Conservation (phyloP, 2,888 invertebrate species). For the Lamellibrachia columna region DNA sequence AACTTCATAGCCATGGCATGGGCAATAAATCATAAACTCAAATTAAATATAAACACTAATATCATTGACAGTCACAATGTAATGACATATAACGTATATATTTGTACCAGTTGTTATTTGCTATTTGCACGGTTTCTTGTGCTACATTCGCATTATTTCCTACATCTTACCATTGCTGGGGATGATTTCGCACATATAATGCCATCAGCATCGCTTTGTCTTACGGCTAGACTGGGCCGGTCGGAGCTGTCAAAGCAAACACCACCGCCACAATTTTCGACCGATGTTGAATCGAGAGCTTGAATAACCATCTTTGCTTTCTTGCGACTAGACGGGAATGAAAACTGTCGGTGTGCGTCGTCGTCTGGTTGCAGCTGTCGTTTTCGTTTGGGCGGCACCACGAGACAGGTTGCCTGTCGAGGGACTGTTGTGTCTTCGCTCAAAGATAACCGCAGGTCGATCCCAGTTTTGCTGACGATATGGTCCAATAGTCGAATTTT, state of each 20-base stretch:
- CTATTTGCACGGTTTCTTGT: too few species aligned
- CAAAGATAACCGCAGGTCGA: not conserved
- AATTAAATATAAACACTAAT: too few species aligned
- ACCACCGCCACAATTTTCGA: not conserved
- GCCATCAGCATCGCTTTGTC: not conserved
- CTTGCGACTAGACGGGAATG: conserved; percentile 17
- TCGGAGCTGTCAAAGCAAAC: not conserved
- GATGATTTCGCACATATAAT: not conserved
- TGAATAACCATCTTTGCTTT: conserved; percentile 19
- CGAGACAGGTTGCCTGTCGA: not conserved
- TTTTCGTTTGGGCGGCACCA: not conserved
- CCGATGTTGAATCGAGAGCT: not conserved
- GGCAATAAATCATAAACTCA: too few species aligned
- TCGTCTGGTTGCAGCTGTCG: not conserved
- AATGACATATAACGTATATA: too few species aligned
- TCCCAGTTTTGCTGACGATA: not conserved
- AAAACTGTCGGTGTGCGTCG: not conserved
- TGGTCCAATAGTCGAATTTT: not conserved
- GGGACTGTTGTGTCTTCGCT: not conserved
- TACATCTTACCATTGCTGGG: not conserved
- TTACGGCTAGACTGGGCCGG: not conserved
- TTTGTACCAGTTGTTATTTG: too few species aligned
- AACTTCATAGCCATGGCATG: too few species aligned
- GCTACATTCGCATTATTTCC: not conserved
- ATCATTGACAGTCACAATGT: too few species aligned